Percentiles rank a stretch among this genome's conserved stretches.
Conservation (phyloP, 2,888 invertebrate species). For the Nemurella pictetii region DNA sequence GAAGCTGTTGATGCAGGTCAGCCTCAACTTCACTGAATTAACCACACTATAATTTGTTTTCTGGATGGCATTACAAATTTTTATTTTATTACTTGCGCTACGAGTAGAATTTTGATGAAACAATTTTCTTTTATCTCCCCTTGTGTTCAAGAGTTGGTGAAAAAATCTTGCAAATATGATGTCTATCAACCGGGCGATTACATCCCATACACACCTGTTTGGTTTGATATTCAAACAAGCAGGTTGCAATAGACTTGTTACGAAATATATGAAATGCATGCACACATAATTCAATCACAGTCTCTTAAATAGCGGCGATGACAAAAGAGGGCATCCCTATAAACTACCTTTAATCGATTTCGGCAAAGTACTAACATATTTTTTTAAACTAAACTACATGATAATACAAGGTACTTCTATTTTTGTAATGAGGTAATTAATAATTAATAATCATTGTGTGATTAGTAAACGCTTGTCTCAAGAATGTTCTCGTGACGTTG, state of each 20-base stretch:
- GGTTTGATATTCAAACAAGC: neutral
- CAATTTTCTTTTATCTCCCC: neutral
- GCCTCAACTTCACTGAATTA: neutral
- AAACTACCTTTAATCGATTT: neutral
- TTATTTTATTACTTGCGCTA: neutral
- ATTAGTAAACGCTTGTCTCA: too few relatives aligned
- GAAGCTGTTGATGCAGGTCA: neutral
- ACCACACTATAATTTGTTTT: neutral
- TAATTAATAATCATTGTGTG: neutral
- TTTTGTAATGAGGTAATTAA: neutral
- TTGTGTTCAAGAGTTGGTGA: neutral
- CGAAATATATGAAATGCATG: neutral
- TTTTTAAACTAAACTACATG: neutral
- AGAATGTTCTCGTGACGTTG: too few relatives aligned
- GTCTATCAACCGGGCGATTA: neutral
- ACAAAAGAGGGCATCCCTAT: neutral
- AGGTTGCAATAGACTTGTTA: neutral
- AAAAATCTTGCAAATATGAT: neutral
- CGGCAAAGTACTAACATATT: neutral
- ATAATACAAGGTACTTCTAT: neutral
- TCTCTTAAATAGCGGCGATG: neutral
- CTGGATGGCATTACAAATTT: neutral
- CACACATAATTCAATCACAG: neutral
- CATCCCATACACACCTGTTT: neutral
- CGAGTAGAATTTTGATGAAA: neutral